phyloP scores from a whole-genome alignment of 2,113 vertebrate genomes.

The Alethe castanea region DNA sequence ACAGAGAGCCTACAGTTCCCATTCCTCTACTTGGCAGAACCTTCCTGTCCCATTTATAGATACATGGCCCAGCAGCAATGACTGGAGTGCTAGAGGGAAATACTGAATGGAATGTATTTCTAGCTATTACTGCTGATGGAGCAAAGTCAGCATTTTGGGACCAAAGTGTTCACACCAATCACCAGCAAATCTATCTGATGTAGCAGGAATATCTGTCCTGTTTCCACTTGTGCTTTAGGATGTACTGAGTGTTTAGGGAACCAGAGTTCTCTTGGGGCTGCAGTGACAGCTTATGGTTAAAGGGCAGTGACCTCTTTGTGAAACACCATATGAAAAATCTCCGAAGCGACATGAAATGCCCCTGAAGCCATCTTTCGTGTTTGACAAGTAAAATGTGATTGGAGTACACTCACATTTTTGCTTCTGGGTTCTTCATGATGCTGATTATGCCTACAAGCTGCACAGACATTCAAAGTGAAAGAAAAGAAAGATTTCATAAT shows the following conservation, averaged over 20 bases:
- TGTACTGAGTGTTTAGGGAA: background rate
- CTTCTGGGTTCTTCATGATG: background rate
- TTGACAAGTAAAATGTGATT: background rate
- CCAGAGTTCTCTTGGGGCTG: background rate
- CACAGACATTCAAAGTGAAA: background rate
- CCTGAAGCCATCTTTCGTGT: background rate
- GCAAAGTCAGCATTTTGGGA: background rate
- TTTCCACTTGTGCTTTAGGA: background rate
- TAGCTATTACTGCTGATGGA: background rate
- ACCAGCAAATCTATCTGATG: background rate
- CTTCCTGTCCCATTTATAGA: background rate
- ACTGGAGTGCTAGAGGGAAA: background rate
- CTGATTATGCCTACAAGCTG: background rate
- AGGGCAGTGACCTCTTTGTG: background rate
- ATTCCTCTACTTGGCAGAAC: background rate
- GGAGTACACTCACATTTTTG: background rate
- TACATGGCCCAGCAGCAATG: background rate
- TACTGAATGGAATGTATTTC: background rate
- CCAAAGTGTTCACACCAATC: background rate
- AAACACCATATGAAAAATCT: background rate
- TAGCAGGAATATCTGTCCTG: background rate
- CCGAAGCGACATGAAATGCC: background rate
- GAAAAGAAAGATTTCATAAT: background rate
- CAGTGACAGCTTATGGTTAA: background rate
- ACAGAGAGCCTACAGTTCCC: background rate